Base-by-base conservation (phyloP, 2,888 invertebrate genomes). In the Epistrophe eligans region DNA sequence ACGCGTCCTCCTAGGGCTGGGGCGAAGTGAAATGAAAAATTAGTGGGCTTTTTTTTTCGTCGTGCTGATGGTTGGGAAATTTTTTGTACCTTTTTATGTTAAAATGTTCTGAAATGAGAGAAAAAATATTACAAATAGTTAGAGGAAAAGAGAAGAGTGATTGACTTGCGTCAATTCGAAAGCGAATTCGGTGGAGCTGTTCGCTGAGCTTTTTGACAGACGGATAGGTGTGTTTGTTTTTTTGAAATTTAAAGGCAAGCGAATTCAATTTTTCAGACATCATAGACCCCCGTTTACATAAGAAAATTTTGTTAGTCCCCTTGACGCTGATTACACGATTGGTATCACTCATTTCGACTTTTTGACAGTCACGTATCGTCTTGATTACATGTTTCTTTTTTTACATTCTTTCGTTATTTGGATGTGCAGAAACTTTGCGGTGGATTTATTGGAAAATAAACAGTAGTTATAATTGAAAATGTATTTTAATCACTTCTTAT, bases 1-100 rank as follows among this genome's bases (percentile, higher is more conserved):
- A 85, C 85, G 82, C 85, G 85, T 85, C 82, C 71, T 85, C 85
- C 82, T 85, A 52, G 85, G 85, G 85, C 82, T 82, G 43, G 82
- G 79, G 85, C 77, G 73, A 85, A 85, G 73, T 85, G 32, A 82
- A 52, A 64, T 82, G 82, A 71, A 79, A 62, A 79, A 62, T 43
- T 4, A 24, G 7, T 73, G 64, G 52, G 43, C 58, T 24, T 52
- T 70, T 70, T 62, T 77, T 67, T 70, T 35, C 28, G 28, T 28
- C 52, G 11, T 55, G 55, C 28, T 15, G 6, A 13, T 40, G 35
- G 58, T 64, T 45, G 58, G 58, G 15, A 48, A 72, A 45, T 17
- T 71, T 66, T 48, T 79, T 40, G 43, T 55, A n/a, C 66, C 9
- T 8, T 28, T 60, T 32, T 57, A 24, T 70, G 48, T 48, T 57